Evolutionary conservation across 2,888 invertebrate genomes (phyloP), one percentile per base, ranked within the genome.

Genomic region (Saturnia pavonia): DNA sequence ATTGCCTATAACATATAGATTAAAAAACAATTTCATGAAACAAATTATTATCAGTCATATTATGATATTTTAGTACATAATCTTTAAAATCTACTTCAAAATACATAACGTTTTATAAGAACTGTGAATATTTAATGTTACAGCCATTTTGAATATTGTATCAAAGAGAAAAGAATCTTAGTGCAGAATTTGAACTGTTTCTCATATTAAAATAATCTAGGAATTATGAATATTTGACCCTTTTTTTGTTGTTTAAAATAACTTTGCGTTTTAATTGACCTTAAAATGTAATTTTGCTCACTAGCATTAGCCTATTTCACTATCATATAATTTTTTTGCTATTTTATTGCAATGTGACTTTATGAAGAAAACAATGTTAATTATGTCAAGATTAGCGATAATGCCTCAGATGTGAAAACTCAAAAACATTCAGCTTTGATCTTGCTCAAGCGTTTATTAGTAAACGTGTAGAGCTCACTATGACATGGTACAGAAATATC

Each of bases 51-150:
- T 48, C 16, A 3, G 22, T n/a, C n/a, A 22, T 54, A n/a, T 9
- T 11, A 22, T 11, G 11, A 54, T 54, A 54, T 22, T 54, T 54
- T 22, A 8, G 22, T n/a, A 22, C 8, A 22, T 11, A 8, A 22
- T n/a, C 54, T 54, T 54, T 54, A 22, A 54, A 54, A 22, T 22
- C 4, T 12, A 14, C 6, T 60, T 14, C 57, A 25, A 27, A 60
- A 60, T 60, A 16, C 14, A 27, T 27, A 60, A 14, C 25, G 12
- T 60, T 60, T 27, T 27, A 27, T 6, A 14, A 12, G 16, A 14
- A 27, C 57, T 6, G 12, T 57, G 57, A 60, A 60, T 60, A 27
- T 27, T 60, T 60, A 27, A 60, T 60, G 57, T 27, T 60, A 60
- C 57, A 16, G 27, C 57, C 27, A 14, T 60, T 60, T 25, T 25